A percentile compares a stretch with the other conserved stretches of the same genome.
phyloP scores from a whole-genome alignment of 2,797 vertebrate species.

The Phrynocephalus forsythii region DNA sequence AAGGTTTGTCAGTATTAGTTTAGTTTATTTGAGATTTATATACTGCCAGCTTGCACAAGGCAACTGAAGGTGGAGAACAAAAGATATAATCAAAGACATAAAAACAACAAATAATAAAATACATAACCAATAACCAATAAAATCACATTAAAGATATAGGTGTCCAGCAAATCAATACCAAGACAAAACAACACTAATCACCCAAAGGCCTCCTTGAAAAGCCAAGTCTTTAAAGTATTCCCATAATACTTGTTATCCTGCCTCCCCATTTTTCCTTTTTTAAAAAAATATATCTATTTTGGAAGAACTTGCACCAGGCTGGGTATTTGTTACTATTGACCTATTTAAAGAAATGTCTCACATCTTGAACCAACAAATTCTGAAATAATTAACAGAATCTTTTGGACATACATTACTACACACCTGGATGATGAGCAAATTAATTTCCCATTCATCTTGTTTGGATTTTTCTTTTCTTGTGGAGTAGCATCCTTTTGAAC shows the following conservation, averaged over 20 bases:
- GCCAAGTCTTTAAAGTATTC: too few relatives aligned
- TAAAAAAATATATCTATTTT: constrained; percentile 15
- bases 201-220: too few relatives aligned
- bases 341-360: constrained; percentile 32
- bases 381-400: constrained; percentile 16
- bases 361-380: constrained; percentile 22
- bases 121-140: too few relatives aligned
- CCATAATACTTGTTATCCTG: constrained; percentile 17
- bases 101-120: too few relatives aligned
- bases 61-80: too few relatives aligned
- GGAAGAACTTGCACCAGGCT: constrained; percentile 16
- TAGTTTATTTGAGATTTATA: too few relatives aligned
- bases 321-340: not conserved
- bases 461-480: not conserved
- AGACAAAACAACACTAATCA: too few relatives aligned
- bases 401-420: constrained; percentile 14
- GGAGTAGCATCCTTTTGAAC: not conserved
- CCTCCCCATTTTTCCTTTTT: not conserved
- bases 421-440: constrained; percentile 3
- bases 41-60: too few relatives aligned
- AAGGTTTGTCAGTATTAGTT: constrained; percentile 39
- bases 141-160: too few relatives aligned
- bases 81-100: too few relatives aligned
- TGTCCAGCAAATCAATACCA: too few relatives aligned
- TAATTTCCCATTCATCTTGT: not conserved